Evolutionary conservation across 2,113 vertebrate species (phyloP).

Genomic region (Protobothrops mucrosquamatus): DNA sequence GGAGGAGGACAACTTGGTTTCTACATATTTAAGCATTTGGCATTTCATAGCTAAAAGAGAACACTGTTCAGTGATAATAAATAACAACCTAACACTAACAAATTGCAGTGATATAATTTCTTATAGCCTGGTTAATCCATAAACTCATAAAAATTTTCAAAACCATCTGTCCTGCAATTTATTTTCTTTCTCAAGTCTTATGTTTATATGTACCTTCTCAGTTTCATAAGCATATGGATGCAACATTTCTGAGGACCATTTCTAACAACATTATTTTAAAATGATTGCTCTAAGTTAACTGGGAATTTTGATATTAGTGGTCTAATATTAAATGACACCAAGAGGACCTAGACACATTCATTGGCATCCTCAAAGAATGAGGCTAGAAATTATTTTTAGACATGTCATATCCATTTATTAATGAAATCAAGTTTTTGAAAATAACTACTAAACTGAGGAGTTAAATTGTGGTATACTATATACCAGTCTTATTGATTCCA

Average conservation of each 20-base stretch:
- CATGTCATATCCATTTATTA: neutral
- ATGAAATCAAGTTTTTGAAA: neutral
- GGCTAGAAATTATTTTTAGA: neutral
- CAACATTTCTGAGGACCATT: neutral
- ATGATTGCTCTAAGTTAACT: neutral
- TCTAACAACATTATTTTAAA: neutral
- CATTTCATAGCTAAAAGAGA: conserved; percentile 70
- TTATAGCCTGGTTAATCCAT: conserved; percentile 64
- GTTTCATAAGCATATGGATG: neutral
- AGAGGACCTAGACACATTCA: neutral
- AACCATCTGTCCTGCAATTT: conserved; percentile 65
- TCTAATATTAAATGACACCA: neutral
- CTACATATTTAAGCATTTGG: conserved; percentile 62
- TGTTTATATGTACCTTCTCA: neutral
- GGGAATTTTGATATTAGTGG: neutral
- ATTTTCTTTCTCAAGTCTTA: conserved; percentile 12
- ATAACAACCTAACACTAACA: conserved; percentile 61
- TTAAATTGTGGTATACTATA: neutral
- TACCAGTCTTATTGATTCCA: neutral
- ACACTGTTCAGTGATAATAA: conserved; percentile 63
- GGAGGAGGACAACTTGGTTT: conserved; percentile 58
- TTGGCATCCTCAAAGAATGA: neutral
- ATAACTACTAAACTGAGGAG: neutral
- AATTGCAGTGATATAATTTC: conserved; percentile 66
- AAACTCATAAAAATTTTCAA: conserved; percentile 37